phyloP scores from a whole-genome alignment of 53 echinoderm and acorn worm genomes.

The Echinarachnius parma region DNA sequence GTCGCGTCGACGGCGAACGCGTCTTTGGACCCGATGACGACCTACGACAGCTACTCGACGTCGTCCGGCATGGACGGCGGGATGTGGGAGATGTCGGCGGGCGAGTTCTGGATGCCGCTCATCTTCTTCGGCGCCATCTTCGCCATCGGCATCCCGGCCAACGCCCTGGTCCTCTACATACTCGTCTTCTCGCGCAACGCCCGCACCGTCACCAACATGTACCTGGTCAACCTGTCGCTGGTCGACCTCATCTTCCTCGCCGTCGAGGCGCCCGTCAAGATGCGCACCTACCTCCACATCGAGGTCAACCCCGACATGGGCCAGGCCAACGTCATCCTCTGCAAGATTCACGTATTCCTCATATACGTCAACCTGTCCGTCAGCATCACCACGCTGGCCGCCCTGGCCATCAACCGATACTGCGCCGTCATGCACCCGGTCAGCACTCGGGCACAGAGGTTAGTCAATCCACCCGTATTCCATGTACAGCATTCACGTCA shows the following conservation, averaged over 20 bases:
- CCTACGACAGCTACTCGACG: too few relatives aligned
- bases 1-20: too few relatives aligned
- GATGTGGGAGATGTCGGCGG: too few relatives aligned
- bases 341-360: slow-evolving; percentile 53
- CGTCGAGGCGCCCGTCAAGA: slow-evolving; percentile 54
- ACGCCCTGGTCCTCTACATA: slow-evolving; percentile 73
- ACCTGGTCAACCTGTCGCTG: slow-evolving; percentile 71
- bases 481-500: too few relatives aligned
- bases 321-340: slow-evolving; percentile 2
- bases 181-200: slow-evolving; percentile 61
- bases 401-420: slow-evolving; percentile 78
- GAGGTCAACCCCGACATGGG: not conserved
- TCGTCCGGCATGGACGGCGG: too few relatives aligned
- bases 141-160: slow-evolving; percentile 66
- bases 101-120: slow-evolving; percentile 47
- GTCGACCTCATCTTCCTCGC: slow-evolving; percentile 65
- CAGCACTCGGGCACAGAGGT: slow-evolving; percentile 66
- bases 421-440: slow-evolving; percentile 90
- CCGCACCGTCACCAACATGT: slow-evolving; percentile 65
- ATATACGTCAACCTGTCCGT: slow-evolving; percentile 77
- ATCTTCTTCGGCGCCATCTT: slow-evolving; percentile 49
- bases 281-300: slow-evolving; percentile 26
- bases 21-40: too few relatives aligned
- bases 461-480: slow-evolving; percentile 35
- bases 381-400: slow-evolving; percentile 68